Base-by-base conservation (phyloP, 2,888 invertebrate species). In the Phrixothrix hirtus region DNA sequence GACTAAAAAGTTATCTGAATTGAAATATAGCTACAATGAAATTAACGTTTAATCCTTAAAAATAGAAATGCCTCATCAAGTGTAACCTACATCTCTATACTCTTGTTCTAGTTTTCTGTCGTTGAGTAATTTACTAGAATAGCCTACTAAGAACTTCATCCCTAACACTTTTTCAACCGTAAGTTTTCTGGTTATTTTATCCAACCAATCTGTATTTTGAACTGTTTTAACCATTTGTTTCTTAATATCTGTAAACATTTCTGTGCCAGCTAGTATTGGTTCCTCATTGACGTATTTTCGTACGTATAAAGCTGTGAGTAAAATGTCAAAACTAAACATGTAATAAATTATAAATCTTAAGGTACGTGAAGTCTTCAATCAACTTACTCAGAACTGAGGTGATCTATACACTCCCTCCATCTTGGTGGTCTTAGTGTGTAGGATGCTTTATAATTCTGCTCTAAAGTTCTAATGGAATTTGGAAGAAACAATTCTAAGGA, bases 181-280 rank as follows among this genome's bases (percentile, higher is more conserved):
- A 90, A 90, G 53, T 84, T 82, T 71, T 0, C 89, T 90, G 0
- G 94, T 94, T 55, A 78, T 75, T 1, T 39, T 21, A 27, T 52
- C 46, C 36, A 50, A 38, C 96, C 96, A 97, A 34, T 88, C 88
- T 6, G 94, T 86, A 51, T 85, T 80, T 11, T 82, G 79, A 43
- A 95, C 73, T 16, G 94, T 92, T 62, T 88, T 84, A 55, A 84
- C 82, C 77, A 95, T 95, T 59, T 93, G 87, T 44, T 79, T 78
- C 52, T 89, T 83, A 62, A 97, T 92, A 63, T 91, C 88, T 43
- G 82, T 79, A 0, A 95, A 93, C 90, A 95, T 92, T 73, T 92
- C 90, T 56, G 89, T 73, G 0, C 93, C 94, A 60, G 85, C 87
- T 34, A 84, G 81, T 72, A 92, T 90, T 0, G 92, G 88, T 42